Base-by-base conservation (phyloP, 2,797 vertebrate genomes). In the Anableps anableps region DNA sequence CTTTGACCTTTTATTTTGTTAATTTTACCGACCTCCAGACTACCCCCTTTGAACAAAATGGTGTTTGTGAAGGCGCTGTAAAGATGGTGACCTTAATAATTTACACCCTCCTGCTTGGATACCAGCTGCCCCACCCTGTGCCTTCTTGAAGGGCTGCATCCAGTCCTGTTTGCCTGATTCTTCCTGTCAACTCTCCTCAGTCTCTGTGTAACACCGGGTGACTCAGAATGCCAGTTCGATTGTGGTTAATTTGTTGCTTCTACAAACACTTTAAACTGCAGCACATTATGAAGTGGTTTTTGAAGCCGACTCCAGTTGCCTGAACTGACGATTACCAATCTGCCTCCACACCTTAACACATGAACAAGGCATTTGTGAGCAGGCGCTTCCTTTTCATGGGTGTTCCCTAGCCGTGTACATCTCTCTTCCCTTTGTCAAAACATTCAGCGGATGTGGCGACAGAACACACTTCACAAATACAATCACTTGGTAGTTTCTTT, bases 401-500 rank as follows among this genome's bases (percentile, higher is more conserved):
- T 87, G 93, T 93, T 92, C 91, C 91, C 87, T 89, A 53, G 77
- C 81, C 78, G 70, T 81, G 83, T 77, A 85, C n/a, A 75, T 86
- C 76, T 89, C 83, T 93, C 87, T 90, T 89, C 73, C 86, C 90
- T 88, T 93, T 90, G 89, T 94, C 87, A 93, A 93, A 94, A 94
- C 92, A 93, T 85, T 87, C 70, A 91, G 86, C 90, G 90, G 93
- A 94, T 93, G 91, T 93, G 90, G 93, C 88, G 75, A 91, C 91
- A 92, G 84, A 53, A 91, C 83, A 90, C 81, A 86, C 83, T 91
- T 88, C 81, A 90, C 88, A 91, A 88, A 90, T 83, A 88, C 84
- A 88, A 77, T 87, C 55, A 83, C 83, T 85, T 51, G 80, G 85
- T 89, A 85, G 85, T 85, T 90, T 85, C 75, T 88, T 79, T 76